These are phyloP conservation scores for Limnephilus auricula DNA, from an alignment of 2,888 invertebrate genomes.

Conservation along the genomic window DNA sequence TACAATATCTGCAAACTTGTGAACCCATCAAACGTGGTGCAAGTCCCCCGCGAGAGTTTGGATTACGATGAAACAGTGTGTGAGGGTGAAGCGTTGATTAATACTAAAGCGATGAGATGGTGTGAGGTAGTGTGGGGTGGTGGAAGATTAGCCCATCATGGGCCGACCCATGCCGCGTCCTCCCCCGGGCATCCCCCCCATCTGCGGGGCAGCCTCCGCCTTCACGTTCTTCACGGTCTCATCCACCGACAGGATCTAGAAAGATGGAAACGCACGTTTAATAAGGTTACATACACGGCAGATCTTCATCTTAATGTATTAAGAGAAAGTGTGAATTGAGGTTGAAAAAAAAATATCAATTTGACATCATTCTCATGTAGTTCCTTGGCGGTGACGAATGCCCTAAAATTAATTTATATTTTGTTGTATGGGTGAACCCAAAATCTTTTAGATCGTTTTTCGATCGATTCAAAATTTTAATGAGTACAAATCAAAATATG, in stretches of 20 bases:
- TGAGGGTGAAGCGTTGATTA: not conserved
- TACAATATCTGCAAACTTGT: not conserved
- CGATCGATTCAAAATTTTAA: no score
- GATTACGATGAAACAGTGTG: not conserved
- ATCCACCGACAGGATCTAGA: constrained; percentile 93
- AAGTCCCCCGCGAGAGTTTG: not conserved
- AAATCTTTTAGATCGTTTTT: no score
- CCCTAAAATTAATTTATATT: no score
- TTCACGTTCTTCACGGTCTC: constrained; percentile 98
- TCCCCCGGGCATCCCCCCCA: constrained; percentile 74
- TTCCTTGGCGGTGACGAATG: no score
- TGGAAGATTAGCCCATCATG: constrained; percentile 70
- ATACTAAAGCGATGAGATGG: not conserved
- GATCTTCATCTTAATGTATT: no score
- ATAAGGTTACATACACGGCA: not conserved
- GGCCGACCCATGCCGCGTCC: constrained; percentile 88
- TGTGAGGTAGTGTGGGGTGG: not conserved
- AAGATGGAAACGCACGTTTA: constrained; percentile 48
- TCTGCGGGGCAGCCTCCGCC: constrained; percentile 75
- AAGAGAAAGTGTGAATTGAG: no score
- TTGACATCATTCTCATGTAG: no score
- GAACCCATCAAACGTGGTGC: not conserved
- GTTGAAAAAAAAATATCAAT: no score
- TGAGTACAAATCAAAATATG: no score
- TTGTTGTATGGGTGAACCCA: no score